These are phyloP conservation scores for Larimichthys polyactis DNA, from an alignment of 2,113 vertebrate genomes.

Conservation along the genomic window DNA sequence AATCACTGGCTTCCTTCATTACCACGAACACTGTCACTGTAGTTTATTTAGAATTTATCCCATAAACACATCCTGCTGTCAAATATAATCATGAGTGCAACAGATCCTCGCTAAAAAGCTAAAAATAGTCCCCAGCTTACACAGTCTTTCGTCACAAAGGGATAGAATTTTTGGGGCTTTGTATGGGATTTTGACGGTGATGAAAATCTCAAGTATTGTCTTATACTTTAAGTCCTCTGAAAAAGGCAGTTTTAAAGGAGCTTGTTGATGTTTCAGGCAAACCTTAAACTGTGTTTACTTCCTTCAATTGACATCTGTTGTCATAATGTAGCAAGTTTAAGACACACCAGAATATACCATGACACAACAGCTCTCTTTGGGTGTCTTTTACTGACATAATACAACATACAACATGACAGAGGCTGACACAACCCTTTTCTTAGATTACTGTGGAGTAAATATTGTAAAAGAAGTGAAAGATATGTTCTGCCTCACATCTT, in stretches of 20 bases:
- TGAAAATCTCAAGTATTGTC: neutral
- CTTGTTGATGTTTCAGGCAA: neutral
- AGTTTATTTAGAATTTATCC: neutral
- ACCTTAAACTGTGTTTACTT: neutral
- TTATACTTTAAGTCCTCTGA: neutral
- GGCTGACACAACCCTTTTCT: too few species aligned
- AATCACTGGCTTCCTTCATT: neutral
- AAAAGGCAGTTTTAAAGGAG: neutral
- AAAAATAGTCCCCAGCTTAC: neutral
- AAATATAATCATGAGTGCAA: neutral
- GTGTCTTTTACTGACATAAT: too few species aligned
- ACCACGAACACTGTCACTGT: neutral
- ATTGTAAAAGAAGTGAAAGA: too few species aligned
- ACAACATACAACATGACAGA: too few species aligned
- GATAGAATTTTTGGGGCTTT: neutral
- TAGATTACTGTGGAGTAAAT: too few species aligned
- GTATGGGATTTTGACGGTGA: neutral
- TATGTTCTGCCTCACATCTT: too few species aligned
- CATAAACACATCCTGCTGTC: neutral
- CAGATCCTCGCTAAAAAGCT: neutral
- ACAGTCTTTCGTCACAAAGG: neutral
- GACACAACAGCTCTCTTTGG: too few species aligned
- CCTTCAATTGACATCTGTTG: neutral
- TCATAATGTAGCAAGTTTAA: too few species aligned
- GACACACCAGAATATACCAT: too few species aligned